Evolutionary conservation across 1,140 invertebrate species (phyloP), one percentile per base, ranked within the genome.

Genomic region (Trichonephila clavata): DNA sequence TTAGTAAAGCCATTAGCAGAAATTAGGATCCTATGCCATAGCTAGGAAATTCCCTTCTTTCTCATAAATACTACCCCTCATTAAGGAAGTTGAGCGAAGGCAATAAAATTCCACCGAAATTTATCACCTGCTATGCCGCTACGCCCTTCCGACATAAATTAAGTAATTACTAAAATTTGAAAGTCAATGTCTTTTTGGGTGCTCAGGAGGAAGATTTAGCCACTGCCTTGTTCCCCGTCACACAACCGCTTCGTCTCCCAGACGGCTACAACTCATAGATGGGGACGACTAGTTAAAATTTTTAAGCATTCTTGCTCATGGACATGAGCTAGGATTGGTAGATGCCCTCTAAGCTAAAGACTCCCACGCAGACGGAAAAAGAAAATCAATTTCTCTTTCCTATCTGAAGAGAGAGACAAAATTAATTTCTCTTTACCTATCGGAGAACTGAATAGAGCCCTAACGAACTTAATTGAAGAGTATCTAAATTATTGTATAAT

Each of bases 101-200:
- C 68, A 89, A 71, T 89, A 89, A 89, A 89, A 89, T 89, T 89
- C 86, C 32, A 89, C 39, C 87, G 87, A 89, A 89, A 89, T 89
- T 89, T 89, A 89, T 89, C 87, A 89, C 87, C 87, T 89, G 87
- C 68, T 89, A 13, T 65, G 32, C 20, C 63, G 24, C 32, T 57
- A 71, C 87, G 63, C 87, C 87, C 87, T 71, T 71, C 63, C 39
- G 65, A 89, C 87, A 89, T 89, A 89, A 89, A 89, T 89, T 89
- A 89, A 89, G 87, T 77, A 89, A 89, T 89, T 89, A 89, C 87
- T 50, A 71, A 89, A 89, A 89, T 89, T 71, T 89, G 87, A 89
- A 89, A 89, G 87, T 89, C 87, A 89, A 89, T 89, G 68, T 65
- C 63, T 89, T 89, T 88, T 89, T 89, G 63, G 87, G 86, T 39